Evolutionary conservation across 2,113 vertebrate genomes (phyloP).

Genomic region (Prunella fulvescens): DNA sequence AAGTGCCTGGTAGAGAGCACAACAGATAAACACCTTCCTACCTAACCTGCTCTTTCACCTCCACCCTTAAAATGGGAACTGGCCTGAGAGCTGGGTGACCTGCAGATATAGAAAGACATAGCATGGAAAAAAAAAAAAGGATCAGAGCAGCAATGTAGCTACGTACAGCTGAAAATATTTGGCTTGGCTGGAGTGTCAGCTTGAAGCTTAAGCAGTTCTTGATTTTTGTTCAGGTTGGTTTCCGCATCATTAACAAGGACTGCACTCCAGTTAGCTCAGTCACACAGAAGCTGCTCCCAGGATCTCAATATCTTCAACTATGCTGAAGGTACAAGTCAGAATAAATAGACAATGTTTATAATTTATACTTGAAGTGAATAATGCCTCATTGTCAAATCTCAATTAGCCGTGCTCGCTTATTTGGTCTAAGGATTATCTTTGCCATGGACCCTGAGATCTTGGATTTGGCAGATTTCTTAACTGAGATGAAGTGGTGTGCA

Average conservation of each 20-base stretch:
- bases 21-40: background rate
- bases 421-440: background rate
- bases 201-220: slow-evolving; percentile 43
- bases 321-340: background rate
- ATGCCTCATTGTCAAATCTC: background rate
- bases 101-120: background rate
- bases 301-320: background rate
- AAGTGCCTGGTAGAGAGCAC: background rate
- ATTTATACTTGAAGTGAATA: slow-evolving; percentile 2
- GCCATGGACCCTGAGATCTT: background rate
- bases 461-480: background rate
- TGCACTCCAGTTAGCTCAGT: background rate
- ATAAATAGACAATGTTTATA: background rate
- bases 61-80: background rate
- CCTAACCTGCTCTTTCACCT: background rate
- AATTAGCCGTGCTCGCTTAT: background rate
- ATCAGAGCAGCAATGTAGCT: background rate
- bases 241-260: slow-evolving; percentile 50
- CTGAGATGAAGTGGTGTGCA: background rate
- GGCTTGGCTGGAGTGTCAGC: slow-evolving; percentile 18
- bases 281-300: slow-evolving; percentile 44
- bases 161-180: slow-evolving; percentile 16
- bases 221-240: slow-evolving; percentile 49
- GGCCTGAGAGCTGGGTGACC: background rate
- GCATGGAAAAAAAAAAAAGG: background rate